Evolutionary conservation across 1,140 invertebrate genomes (phyloP).

Genomic region (Drosophila ohnishii): DNA sequence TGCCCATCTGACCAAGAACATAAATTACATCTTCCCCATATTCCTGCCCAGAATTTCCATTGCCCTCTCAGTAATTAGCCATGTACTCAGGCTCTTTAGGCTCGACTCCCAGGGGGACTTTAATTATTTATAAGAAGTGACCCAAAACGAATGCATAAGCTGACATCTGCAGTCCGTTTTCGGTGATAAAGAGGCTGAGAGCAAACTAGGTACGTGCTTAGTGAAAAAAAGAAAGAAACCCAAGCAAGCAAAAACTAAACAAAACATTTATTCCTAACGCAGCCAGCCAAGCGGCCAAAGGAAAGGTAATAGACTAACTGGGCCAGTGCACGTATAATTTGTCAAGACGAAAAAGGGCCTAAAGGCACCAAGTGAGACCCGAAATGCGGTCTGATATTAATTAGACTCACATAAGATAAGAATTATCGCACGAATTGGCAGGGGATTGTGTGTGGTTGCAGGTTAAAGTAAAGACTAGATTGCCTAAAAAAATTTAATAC

Average conservation of each 20-base stretch:
- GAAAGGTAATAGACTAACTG: constrained; percentile 21
- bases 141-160: constrained; percentile 47
- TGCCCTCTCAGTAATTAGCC: constrained; percentile 25
- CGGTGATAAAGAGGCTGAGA: constrained; percentile 19
- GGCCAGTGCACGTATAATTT: constrained; percentile 34
- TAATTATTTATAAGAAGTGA: constrained; percentile 50
- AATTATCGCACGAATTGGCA: not conserved
- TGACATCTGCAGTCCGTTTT: constrained; percentile 37
- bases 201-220: constrained; percentile 26
- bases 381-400: constrained; percentile 18
- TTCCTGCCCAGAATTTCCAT: not conserved
- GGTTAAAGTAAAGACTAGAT: not conserved
- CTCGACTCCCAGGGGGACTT: constrained; percentile 20
- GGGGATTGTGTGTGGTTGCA: no score
- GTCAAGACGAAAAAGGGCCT: constrained; percentile 26
- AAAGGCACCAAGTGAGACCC: constrained; percentile 3
- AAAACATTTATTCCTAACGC: constrained; percentile 33
- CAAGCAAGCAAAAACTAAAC: constrained; percentile 21
- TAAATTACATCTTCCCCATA: constrained; percentile 24
- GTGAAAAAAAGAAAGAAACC: not conserved
- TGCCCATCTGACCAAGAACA: constrained; percentile 9
- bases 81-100: constrained; percentile 35
- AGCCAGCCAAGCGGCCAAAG: constrained; percentile 8
- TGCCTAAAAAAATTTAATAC: not conserved
- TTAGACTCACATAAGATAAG: constrained; percentile 14